A percentile compares a stretch with the other conserved stretches of the same genome.
Evolutionary conservation across 2,113 vertebrate species (phyloP).

Genomic region (Pollimyrus isidori): DNA sequence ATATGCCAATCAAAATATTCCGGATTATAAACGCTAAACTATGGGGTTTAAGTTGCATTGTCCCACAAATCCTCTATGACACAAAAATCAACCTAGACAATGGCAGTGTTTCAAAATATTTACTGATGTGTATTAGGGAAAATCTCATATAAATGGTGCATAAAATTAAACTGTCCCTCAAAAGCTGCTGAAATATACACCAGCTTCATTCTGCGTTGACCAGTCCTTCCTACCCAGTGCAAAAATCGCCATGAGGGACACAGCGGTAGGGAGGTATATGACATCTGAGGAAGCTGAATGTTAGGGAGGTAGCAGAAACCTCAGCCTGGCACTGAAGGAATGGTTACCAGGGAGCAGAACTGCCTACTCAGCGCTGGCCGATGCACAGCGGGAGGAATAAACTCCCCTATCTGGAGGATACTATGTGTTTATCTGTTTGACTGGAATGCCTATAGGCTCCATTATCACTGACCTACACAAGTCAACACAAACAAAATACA

Average conservation of each 20-base stretch:
- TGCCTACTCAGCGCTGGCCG: neutral
- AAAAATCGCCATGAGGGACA: neutral
- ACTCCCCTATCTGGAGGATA: neutral
- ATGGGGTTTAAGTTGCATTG: neutral
- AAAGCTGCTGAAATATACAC: constrained; percentile 28
- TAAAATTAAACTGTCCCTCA: neutral
- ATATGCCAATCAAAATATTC: neutral
- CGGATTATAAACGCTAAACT: neutral
- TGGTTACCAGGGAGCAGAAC: neutral
- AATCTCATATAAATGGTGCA: neutral
- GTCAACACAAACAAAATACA: neutral
- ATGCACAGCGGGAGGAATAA: neutral
- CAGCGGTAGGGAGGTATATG: neutral
- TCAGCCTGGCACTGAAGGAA: neutral
- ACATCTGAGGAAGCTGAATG: neutral
- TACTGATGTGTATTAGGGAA: neutral
- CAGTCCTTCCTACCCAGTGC: neutral
- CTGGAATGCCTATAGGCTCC: neutral
- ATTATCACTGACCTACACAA: neutral
- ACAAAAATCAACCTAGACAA: neutral
- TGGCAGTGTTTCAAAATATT: neutral
- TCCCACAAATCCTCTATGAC: neutral
- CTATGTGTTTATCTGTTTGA: neutral
- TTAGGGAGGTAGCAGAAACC: neutral
- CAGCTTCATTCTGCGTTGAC: constrained; percentile 25